Evolutionary conservation across 2,888 invertebrate species (phyloP), one percentile per base, ranked within the genome.

Genomic region (Amorpha juglandis): DNA sequence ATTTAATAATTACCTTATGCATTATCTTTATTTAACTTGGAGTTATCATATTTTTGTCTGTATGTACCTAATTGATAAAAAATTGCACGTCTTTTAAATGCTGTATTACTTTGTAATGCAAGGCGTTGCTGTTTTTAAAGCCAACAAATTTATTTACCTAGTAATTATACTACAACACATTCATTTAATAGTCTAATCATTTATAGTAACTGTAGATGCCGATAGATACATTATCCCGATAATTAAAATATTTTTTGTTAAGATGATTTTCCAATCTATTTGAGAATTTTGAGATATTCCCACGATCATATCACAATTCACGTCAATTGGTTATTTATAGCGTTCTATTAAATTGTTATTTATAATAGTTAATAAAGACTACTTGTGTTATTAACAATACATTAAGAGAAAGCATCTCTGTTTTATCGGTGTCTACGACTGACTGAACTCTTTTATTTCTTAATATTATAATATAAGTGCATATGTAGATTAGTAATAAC

Each of bases 281-380:
- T 38, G 38, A 38, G 9, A 38, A 27, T 27, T 73, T 72, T 68
- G 70, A 73, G 70, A 74, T 75, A 77, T 82, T 84, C 82, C 79
- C 81, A 86, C 82, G 80, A 84, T 76, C 75, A 78, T 81, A 73
- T 72, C 74, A 73, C 71, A 74, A 77, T 71, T 75, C 78, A 80
- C 80, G 82, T 83, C 81, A 78, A 77, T 76, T 79, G 75, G 80
- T 82, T 88, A 89, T 88, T 86, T 86, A 88, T 91, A 91, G 90
- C 86, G 84, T 53, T 58, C 2, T 58, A 58, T 16, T 42, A 50
- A 63, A 9, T 45, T 50, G 19, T 19, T 19, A 47, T 19, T 64
- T 87, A 89, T 87, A 86, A 84, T 80, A 81, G 80, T 78, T 81
- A 90, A 90, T 90, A 89, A 86, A 82, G 80, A 73, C 75, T 77